Base-by-base conservation (phyloP, 1,140 invertebrate species). In the Steinernema khuongi region DNA sequence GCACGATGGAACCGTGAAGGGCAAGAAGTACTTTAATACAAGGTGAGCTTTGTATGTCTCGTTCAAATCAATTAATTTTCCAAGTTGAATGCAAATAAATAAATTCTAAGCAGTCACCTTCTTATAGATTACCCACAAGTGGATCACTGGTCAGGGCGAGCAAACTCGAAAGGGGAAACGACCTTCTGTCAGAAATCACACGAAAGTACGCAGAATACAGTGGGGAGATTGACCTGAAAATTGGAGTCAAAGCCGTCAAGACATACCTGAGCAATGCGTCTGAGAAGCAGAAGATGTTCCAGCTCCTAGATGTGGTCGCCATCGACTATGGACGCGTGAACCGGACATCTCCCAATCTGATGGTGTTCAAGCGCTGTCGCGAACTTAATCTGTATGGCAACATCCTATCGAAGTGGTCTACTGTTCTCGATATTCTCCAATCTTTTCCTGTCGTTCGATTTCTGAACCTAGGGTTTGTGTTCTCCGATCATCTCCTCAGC, bases 311-410 rank as follows among this genome's bases (percentile, higher is more conserved):
- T 22, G 67, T 43, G 26, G 73, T 77, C 28, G 75, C 74, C 22
- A 67, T 77, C 4, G 75, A 77, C 41, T 74, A 72, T 36, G 44
- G 72, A 32, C 67, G 33, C n/a, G 75, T 77, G 28, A 36, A 41
- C 14, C 29, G 19, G 11, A 43, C 74, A 31, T 67, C 75, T 18
- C 19, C 68, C 19, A 22, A 41, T 4, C 44, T 28, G 32, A 68
- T 44, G 11, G 67, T 60, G 28, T 77, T 77, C 31, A 32, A 7
- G 1, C n/a, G 30, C 31, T 77, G 75, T 29, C 74, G 33, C 22
- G 75, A 77, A 44, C 68, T 77, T 17, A 77, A 77, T 41, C 69
- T 77, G 1, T 74, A 77, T 28, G 71, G 71, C 4, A 77, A 77
- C 71, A 29, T 77, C 14, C 67, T 77, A 0, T 69, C 69, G 31